Evolutionary conservation across 2,113 vertebrate genomes (phyloP).

Genomic region (Bos indicus): DNA sequence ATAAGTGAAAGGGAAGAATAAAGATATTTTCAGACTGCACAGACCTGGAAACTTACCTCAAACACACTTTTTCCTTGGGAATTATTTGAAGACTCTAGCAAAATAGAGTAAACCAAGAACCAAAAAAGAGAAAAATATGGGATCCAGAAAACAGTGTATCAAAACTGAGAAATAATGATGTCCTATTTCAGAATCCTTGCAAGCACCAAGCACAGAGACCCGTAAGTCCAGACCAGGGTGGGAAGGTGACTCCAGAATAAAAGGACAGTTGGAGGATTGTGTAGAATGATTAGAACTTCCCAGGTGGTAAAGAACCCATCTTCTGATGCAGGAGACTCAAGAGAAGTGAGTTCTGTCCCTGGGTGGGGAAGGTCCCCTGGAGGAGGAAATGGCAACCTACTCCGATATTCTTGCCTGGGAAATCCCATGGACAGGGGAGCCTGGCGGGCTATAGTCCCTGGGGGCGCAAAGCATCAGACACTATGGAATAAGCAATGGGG

Average conservation of each 20-base stretch:
- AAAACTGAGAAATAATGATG: neutral
- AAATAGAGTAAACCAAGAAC: neutral
- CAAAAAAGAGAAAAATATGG: neutral
- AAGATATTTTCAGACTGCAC: neutral
- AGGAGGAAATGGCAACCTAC: neutral
- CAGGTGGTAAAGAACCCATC: neutral
- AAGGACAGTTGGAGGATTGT: neutral
- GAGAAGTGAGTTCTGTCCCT: neutral
- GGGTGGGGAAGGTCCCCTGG: neutral
- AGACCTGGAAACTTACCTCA: neutral
- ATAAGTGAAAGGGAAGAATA: neutral
- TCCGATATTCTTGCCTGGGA: neutral
- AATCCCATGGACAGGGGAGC: neutral
- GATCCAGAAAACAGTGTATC: neutral
- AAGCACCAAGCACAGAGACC: neutral
- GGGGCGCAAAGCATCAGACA: neutral
- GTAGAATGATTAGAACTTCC: neutral
- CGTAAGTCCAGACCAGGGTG: too few species aligned
- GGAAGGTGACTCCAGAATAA: neutral
- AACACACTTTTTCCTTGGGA: neutral
- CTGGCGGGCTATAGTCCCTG: neutral
- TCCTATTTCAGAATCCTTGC: neutral
- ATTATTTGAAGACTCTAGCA: neutral
- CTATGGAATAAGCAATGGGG: neutral
- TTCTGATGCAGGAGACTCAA: neutral